These are phyloP conservation scores for Colistium nudipinnis DNA, from an alignment of 2,113 vertebrate species.

Conservation along the genomic window DNA sequence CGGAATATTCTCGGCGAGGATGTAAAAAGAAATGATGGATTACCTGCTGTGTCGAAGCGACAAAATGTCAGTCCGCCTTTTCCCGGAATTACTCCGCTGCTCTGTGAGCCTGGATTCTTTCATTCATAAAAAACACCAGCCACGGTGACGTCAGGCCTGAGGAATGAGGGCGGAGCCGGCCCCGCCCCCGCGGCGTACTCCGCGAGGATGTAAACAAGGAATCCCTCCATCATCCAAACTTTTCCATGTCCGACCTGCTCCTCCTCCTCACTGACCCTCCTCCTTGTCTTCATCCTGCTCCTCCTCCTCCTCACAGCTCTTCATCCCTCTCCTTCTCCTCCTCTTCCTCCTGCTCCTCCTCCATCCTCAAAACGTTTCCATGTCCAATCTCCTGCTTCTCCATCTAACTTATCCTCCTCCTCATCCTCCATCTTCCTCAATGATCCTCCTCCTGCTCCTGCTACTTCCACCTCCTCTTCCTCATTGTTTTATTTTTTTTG, in stretches of 20 bases:
- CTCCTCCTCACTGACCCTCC: neutral
- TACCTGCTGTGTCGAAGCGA: slow-evolving; percentile 74
- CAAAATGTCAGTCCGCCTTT: slow-evolving; percentile 85
- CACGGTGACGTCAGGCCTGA: slow-evolving; percentile 81
- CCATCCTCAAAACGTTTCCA: too few relatives aligned
- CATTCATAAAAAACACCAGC: slow-evolving; percentile 87
- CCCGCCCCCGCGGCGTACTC: slow-evolving; percentile 75
- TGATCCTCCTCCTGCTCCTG: too few relatives aligned
- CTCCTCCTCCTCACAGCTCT: neutral
- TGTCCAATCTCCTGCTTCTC: too few relatives aligned
- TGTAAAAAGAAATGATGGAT: slow-evolving; percentile 29
- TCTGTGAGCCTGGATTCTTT: slow-evolving; percentile 82
- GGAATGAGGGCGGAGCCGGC: slow-evolving; percentile 82
- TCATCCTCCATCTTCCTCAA: too few relatives aligned
- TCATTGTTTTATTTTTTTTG: too few relatives aligned
- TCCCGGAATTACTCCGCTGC: slow-evolving; percentile 86
- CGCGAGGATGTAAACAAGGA: slow-evolving; percentile 81
- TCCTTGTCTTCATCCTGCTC: neutral
- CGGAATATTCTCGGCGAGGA: too few relatives aligned
- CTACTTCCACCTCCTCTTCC: too few relatives aligned
- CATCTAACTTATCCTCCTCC: too few relatives aligned
- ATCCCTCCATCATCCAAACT: slow-evolving; percentile 68
- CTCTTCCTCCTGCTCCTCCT: neutral
- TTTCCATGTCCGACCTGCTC: slow-evolving; percentile 63
- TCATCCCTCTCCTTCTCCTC: neutral